Base-by-base conservation (phyloP, 1,140 invertebrate genomes). In the Drosophila sp. region DNA sequence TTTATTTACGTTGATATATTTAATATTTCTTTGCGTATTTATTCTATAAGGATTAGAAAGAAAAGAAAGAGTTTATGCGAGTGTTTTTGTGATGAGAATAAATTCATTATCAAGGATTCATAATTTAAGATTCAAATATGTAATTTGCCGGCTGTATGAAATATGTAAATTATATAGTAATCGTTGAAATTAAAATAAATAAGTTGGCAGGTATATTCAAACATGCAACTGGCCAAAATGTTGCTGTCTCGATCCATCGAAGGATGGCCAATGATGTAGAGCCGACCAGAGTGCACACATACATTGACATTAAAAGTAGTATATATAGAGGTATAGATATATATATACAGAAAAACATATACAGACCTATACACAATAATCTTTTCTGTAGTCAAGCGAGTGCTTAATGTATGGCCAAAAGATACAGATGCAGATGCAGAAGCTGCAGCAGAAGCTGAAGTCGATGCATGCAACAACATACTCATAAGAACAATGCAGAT, bases 231-330 rank as follows among this genome's bases (percentile, higher is more conserved):
- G 21, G 21, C 21, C 1, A 40, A 56, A 40, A 40, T 36, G 13
- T 40, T 56, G 18, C n/a, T 40, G 11, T 7, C 7, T 56, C 5
- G 11, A 56, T 56, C 16, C 21, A 2, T 56, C 18, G 75, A 75
- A 78, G 73, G 65, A 59, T 65, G 57, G 76, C 76, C 76, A 78
- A 78, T 78, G 76, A 78, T 72, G 69, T 69, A 72, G 77, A 78
- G 57, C 61, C 64, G 56, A 78, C 69, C 62, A 64, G 58, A 69
- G 45, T 43, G 40, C 32, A 16, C 32, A 53, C 18, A 36, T 18
- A 36, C 34, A 38, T 38, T 8, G 34, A 11, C 34, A 27, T 27
- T 27, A n/a, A 38, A 38, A 11, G n/a, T 11, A 38, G 32, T 54
- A n/a, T n/a, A n/a, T n/a, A n/a, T n/a, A n/a, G n/a, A n/a, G n/a